These are phyloP conservation scores for Eupithecia inturbata DNA, from an alignment of 2,888 invertebrate genomes.

Conservation along the genomic window DNA sequence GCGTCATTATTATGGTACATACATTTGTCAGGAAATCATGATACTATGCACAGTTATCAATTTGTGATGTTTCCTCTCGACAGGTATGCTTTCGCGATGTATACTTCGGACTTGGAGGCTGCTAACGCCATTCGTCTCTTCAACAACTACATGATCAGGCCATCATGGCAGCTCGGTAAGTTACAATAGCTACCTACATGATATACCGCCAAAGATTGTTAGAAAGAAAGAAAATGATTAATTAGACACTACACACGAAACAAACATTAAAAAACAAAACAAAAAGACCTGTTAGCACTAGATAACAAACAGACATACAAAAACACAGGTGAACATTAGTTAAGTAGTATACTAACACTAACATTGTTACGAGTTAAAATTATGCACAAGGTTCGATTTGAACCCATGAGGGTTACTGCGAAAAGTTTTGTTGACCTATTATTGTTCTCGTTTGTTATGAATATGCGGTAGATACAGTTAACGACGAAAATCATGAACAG, in stretches of 20 bases:
- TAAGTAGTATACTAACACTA: no score
- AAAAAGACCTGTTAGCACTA: no score
- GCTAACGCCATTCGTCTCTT: slow-evolving; percentile 85
- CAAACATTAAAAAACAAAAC: no score
- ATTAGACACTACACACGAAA: no score
- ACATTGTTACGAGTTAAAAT: no score
- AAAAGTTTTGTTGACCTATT: neutral
- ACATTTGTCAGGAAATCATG: no score
- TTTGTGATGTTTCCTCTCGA: slow-evolving; percentile 13
- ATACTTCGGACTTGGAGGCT: slow-evolving; percentile 85
- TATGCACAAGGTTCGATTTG: no score
- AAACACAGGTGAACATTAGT: no score
- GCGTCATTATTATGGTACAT: no score
- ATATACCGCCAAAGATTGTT: neutral
- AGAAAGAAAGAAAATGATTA: no score
- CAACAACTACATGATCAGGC: slow-evolving; percentile 88
- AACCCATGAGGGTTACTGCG: no score
- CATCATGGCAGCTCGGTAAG: slow-evolving; percentile 85
- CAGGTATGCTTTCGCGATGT: slow-evolving; percentile 89
- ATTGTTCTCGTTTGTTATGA: neutral
- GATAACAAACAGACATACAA: no score
- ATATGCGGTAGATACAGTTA: neutral
- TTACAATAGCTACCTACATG: neutral
- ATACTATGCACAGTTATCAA: neutral
- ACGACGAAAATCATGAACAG: neutral